These are phyloP conservation scores for Pycnomerus fuliginosus DNA, from an alignment of 2,888 invertebrate species.

Conservation along the genomic window DNA sequence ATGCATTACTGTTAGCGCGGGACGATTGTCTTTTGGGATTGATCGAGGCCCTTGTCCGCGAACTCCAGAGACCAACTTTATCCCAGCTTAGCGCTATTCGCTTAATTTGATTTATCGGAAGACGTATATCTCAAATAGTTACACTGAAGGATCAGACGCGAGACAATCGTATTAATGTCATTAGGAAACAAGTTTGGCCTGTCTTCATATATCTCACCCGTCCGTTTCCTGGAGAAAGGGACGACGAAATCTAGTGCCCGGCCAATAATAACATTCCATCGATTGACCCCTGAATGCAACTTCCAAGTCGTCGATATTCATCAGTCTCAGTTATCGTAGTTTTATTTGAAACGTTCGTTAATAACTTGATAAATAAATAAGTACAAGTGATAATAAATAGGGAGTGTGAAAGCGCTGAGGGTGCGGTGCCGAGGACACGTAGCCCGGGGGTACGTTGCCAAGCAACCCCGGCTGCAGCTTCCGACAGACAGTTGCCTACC, in stretches of 20 bases:
- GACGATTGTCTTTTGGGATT: conserved; percentile 19
- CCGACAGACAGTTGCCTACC: conserved; percentile 29
- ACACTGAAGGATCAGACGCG: conserved; percentile 12
- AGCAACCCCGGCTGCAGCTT: conserved; percentile 31
- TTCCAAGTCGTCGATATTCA: too few species aligned
- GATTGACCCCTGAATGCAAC: too few species aligned
- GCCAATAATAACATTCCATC: too few species aligned
- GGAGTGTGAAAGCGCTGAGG: conserved; percentile 17
- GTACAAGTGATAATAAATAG: conserved; percentile 22
- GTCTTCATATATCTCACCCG: conserved; percentile 3
- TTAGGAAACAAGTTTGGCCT: conserved; percentile 9
- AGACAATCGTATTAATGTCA: conserved; percentile 23
- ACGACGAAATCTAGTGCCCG: too few species aligned
- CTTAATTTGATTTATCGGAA: conserved; percentile 23
- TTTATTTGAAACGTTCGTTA: conserved; percentile 1
- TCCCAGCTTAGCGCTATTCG: conserved; percentile 19
- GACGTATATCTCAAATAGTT: conserved; percentile 12
- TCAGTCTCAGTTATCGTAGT: too few species aligned
- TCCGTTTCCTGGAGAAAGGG: too few species aligned
- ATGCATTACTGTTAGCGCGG: conserved; percentile 14
- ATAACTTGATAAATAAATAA: conserved; percentile 13
- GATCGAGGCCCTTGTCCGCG: conserved; percentile 14
- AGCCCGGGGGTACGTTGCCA: conserved; percentile 31
- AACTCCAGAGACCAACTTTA: conserved; percentile 17
- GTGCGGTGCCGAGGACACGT: conserved; percentile 23